Evolutionary conservation across 2,113 vertebrate genomes (phyloP).

Genomic region (Platichthys flesus): DNA sequence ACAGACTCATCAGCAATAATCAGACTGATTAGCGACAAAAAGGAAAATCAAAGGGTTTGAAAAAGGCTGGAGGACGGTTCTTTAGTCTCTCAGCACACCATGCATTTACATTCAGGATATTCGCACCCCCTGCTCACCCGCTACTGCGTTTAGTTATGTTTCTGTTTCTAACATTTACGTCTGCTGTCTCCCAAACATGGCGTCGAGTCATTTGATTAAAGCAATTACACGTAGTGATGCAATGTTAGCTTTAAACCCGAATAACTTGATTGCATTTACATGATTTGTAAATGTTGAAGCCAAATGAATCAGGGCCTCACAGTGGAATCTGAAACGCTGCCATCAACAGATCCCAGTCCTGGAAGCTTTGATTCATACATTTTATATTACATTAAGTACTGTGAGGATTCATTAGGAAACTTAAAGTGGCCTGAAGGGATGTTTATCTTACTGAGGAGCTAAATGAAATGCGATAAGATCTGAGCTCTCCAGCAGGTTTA

Average conservation of each 20-base stretch:
- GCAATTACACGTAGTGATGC: conserved; percentile 31
- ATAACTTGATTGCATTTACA: conserved; percentile 39
- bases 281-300: conserved; percentile 38
- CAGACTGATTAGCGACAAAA: conserved; percentile 53
- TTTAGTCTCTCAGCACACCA: conserved; percentile 32
- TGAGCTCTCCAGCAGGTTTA: neutral
- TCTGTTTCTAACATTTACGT: neutral
- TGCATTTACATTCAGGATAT: conserved; percentile 40
- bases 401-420: conserved; percentile 42
- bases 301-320: conserved; percentile 32
- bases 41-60: conserved; percentile 54
- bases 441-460: conserved; percentile 39
- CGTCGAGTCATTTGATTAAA: conserved; percentile 32
- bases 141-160: conserved; percentile 21
- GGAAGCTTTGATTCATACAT: conserved; percentile 32
- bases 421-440: conserved; percentile 14
- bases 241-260: conserved; percentile 29
- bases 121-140: conserved; percentile 12
- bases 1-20: conserved; percentile 73
- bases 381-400: conserved; percentile 28
- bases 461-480: conserved; percentile 19
- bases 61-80: conserved; percentile 21
- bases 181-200: conserved; percentile 12
- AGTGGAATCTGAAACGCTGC: conserved; percentile 19
- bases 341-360: conserved; percentile 35